Conservation (phyloP, 2,113 vertebrate genomes). For the Tenebrosternarchus preto region DNA sequence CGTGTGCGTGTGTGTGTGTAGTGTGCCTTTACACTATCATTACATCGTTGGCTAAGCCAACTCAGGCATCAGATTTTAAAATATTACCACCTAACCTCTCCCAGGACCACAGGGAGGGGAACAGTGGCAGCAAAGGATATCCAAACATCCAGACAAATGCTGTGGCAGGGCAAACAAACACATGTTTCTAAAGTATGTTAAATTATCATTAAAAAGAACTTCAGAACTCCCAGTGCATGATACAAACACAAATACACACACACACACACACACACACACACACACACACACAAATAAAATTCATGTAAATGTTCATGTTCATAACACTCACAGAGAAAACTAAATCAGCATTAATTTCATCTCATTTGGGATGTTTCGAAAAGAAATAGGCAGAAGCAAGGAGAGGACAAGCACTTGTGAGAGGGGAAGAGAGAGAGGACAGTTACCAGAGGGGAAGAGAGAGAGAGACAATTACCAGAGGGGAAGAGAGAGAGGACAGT, state of each 20-base stretch:
- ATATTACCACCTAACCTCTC: neutral
- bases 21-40: slow-evolving; percentile 4
- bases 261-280: neutral
- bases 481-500: no score
- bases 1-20: no score
- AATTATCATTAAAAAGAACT: neutral
- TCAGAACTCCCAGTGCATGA: no score
- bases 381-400: no score
- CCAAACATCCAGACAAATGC: neutral
- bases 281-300: neutral
- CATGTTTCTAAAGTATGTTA: neutral
- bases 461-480: no score
- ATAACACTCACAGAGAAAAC: no score
- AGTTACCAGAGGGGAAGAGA: no score
- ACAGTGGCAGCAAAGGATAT: slow-evolving; percentile 11
- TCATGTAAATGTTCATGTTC: no score
- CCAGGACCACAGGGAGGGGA: neutral
- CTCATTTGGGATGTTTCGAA: no score
- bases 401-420: no score
- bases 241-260: neutral
- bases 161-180: neutral
- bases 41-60: neutral
- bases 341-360: neutral
- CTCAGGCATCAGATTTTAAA: slow-evolving; percentile 19
- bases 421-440: no score